These are phyloP conservation scores for Bradysia coprophila DNA, from an alignment of 1,140 invertebrate species.

Conservation along the genomic window DNA sequence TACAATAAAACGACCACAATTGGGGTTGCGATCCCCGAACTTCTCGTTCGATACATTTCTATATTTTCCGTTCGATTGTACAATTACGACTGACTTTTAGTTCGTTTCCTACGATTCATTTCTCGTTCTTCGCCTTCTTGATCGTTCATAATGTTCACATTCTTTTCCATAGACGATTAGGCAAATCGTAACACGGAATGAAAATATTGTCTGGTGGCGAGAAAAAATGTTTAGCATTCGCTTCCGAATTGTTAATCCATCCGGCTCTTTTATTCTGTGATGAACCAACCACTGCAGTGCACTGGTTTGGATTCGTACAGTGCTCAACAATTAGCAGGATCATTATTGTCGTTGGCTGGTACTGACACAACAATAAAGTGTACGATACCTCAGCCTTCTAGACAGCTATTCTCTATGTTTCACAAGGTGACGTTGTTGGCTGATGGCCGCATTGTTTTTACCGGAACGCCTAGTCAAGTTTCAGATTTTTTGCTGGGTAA, in stretches of 20 bases:
- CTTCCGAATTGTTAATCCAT: conserved; percentile 83
- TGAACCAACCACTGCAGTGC: conserved; percentile 93
- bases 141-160: too few species aligned
- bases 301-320: conserved; percentile 83
- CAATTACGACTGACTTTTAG: too few species aligned
- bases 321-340: conserved; percentile 66
- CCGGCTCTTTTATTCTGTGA: conserved; percentile 88
- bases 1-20: too few species aligned
- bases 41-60: too few species aligned
- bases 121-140: too few species aligned
- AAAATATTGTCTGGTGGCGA: conserved; percentile 95
- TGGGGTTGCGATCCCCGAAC: too few species aligned
- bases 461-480: conserved; percentile 54
- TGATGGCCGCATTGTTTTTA: conserved; percentile 76
- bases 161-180: too few species aligned
- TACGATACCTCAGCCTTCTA: conserved; percentile 95
- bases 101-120: too few species aligned
- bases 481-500: conserved; percentile 62
- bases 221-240: conserved; percentile 80
- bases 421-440: conserved; percentile 70
- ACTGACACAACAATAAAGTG: conserved; percentile 74
- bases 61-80: too few species aligned
- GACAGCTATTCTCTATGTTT: conserved; percentile 76
- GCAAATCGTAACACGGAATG: too few species aligned
- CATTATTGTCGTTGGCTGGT: conserved; percentile 43